Percentiles rank a stretch among this genome's conserved stretches.
phyloP scores from a whole-genome alignment of 23 tunicate species.

The Clavelina lepadiformis region DNA sequence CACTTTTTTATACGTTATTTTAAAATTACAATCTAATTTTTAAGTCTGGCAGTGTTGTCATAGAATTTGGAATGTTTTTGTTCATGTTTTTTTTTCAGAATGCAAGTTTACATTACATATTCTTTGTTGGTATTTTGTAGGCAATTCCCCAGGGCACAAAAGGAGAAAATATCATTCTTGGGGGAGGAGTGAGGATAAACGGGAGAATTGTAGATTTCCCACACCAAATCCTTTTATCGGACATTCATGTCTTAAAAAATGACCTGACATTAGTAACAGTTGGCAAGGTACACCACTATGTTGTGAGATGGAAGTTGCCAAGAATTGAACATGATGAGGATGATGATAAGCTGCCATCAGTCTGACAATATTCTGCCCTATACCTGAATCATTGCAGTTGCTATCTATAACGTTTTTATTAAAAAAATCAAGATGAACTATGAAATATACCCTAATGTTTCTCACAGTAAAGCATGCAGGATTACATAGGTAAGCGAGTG shows the following conservation, averaged over 20 bases:
- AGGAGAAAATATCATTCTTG: slow-evolving; percentile 46
- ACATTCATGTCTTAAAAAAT: slow-evolving; percentile 71
- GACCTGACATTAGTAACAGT: slow-evolving; percentile 62
- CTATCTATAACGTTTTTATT: too few species aligned
- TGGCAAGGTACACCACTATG: slow-evolving; percentile 48
- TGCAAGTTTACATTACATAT: too few species aligned
- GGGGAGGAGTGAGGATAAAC: slow-evolving; percentile 55
- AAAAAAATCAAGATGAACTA: too few species aligned
- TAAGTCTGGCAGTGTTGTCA: too few species aligned
- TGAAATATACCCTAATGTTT: too few species aligned
- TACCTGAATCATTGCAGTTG: too few species aligned
- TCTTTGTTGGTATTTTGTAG: too few species aligned
- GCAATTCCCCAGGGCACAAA: slow-evolving; percentile 44
- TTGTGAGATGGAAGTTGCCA: slow-evolving; percentile 70
- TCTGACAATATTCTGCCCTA: too few species aligned
- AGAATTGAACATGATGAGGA: slow-evolving; percentile 31
- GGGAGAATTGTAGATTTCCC: slow-evolving; percentile 31
- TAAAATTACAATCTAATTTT: too few species aligned
- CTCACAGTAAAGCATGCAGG: too few species aligned
- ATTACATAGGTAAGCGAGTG: too few species aligned
- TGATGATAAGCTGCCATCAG: too few species aligned
- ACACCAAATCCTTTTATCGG: slow-evolving; percentile 47
- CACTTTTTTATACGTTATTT: not conserved
- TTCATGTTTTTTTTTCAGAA: not conserved
- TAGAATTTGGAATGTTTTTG: slow-evolving; percentile 6